Base-by-base conservation (phyloP, 2,797 vertebrate species). In the Sebastes nivosus region DNA sequence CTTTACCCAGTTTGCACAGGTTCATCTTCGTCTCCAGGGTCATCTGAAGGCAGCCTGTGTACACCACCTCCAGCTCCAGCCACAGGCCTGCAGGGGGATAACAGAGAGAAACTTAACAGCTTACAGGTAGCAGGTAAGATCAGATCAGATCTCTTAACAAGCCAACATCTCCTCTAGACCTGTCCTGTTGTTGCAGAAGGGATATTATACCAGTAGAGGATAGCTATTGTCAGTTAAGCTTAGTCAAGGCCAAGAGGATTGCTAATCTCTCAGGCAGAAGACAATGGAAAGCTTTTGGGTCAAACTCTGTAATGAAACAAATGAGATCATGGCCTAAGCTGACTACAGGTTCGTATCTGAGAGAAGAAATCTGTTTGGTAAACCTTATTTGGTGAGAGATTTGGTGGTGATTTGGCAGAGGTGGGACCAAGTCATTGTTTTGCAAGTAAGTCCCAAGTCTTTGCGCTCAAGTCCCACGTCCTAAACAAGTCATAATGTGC, bases 11-110 rank as follows among this genome's bases (percentile, higher is more conserved):
- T 74, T 96, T 98, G 85, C 94, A 96, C 85, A 98, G 93, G 91
- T 97, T 97, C 96, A 98, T 97, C 90, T 98, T 98, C 0, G 97
- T 98, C 92, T 97, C 95, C 6, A 98, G 95, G 0, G 96, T 97
- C 96, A 98, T 97, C 93, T 97, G 96, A 81, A 98, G 92, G 2
- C 95, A 95, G 67, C 97, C 97, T 1, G 94, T 96, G 93, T 98
- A 98, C 75, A 94, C 80, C 84, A 98, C 79, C 79, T 97, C 97
- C 94, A 97, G 82, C 89, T 97, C 96, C 83, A 98, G 90, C 97
- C 97, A 98, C 84, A 98, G 92, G 59, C 97, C 97, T 98, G 34
- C 34, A 34, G 84, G 32, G 67, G 14, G 75, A 71, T 9, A 60
- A 54, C 24, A 30, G 25, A 32, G 8, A 6, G 4, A 6, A 42